Conservation (phyloP, 2,888 invertebrate species). For the Drosophila putrida region DNA sequence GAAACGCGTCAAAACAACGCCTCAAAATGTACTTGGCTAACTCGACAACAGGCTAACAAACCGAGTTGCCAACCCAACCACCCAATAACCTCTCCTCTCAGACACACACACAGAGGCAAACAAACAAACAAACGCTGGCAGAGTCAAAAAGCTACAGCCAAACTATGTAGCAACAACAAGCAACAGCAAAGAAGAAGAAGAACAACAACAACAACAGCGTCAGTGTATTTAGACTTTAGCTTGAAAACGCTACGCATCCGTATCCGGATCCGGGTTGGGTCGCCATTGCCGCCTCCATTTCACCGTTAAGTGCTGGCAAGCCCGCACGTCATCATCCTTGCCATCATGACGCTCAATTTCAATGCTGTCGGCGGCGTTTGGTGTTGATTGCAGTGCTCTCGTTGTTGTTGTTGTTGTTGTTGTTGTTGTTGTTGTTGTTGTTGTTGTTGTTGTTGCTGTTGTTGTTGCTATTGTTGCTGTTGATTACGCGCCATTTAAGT, state of each 20-base stretch:
- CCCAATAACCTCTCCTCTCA: not conserved
- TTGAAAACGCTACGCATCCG: slow-evolving; percentile 66
- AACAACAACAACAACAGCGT: slow-evolving; percentile 2
- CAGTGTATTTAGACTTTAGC: slow-evolving; percentile 45
- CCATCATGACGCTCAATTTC: slow-evolving; percentile 72
- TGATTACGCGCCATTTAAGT: slow-evolving; percentile 80
- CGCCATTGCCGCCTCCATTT: slow-evolving; percentile 46
- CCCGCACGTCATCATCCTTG: slow-evolving; percentile 69
- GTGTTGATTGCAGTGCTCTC: slow-evolving; percentile 73
- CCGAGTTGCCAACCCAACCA: not conserved
- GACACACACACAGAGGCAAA: slow-evolving; percentile 24
- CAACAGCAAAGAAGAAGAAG: slow-evolving; percentile 23
- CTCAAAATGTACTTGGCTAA: slow-evolving; percentile 61
- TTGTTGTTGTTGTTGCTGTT: slow-evolving; percentile 21
- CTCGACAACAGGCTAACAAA: slow-evolving; percentile 29
- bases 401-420: slow-evolving; percentile 31
- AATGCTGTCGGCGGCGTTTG: slow-evolving; percentile 62
- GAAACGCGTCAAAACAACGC: slow-evolving; percentile 72
- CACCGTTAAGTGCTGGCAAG: slow-evolving; percentile 69
- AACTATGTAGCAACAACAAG: slow-evolving; percentile 58
- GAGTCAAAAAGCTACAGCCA: slow-evolving; percentile 53
- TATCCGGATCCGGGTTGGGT: slow-evolving; percentile 38
- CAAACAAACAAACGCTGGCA: slow-evolving; percentile 57
- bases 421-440: slow-evolving; percentile 1
- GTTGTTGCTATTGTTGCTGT: slow-evolving; percentile 44